These are phyloP conservation scores for Neolamprologus variostigma DNA, from an alignment of 2,113 vertebrate species.

Conservation along the genomic window DNA sequence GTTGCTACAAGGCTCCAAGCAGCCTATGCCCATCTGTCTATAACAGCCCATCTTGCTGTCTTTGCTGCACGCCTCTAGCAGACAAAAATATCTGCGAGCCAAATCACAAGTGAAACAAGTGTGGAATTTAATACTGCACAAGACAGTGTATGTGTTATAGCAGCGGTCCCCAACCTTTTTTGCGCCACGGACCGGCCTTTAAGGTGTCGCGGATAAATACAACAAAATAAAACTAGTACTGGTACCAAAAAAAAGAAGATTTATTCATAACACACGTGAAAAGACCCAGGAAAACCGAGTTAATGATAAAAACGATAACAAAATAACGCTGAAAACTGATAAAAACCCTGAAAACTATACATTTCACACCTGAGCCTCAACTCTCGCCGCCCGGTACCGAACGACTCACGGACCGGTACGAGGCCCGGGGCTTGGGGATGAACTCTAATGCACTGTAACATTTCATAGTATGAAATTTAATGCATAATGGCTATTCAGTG, in stretches of 20 bases:
- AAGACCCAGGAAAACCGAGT: fast-evolving
- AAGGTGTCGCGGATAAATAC: background rate
- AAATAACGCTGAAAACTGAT: fast-evolving
- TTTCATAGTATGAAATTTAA: background rate
- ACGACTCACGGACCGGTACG: fast-evolving
- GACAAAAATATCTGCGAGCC: background rate
- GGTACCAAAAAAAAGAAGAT: fast-evolving
- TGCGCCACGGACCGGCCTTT: background rate
- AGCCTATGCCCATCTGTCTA: slow-evolving; percentile 13
- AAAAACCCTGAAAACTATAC: fast-evolving
- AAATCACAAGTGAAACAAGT: background rate
- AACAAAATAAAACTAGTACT: fast-evolving
- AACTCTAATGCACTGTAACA: fast-evolving
- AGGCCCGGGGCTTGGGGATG: fast-evolving
- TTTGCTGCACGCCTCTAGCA: background rate
- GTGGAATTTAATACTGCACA: background rate
- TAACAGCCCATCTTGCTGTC: background rate
- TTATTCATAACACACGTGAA: background rate
- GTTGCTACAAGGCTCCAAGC: background rate
- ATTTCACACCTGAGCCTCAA: background rate
- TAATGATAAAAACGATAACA: fast-evolving
- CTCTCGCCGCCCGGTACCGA: fast-evolving
- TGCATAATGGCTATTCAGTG: background rate
- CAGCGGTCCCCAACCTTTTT: fast-evolving
- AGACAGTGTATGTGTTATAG: background rate